phyloP scores from a whole-genome alignment of 2,797 vertebrate genomes.

The Sylvilagus floridanus region DNA sequence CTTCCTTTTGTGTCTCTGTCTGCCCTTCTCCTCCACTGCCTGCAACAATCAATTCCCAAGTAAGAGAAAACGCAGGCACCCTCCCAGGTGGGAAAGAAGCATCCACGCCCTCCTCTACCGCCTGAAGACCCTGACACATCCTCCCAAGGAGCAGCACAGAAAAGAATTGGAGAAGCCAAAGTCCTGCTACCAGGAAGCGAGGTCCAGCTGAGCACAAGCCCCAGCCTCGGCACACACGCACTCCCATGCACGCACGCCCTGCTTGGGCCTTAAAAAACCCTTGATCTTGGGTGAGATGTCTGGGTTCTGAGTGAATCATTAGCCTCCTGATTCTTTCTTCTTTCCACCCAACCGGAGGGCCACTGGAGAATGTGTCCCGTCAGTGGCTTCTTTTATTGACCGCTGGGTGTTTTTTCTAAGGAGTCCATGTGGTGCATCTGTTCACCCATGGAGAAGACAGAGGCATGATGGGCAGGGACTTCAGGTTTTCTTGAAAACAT shows the following conservation, averaged over 20 bases:
- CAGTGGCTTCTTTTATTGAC: constrained; percentile 57
- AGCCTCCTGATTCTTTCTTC: constrained; percentile 46
- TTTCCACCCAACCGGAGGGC: constrained; percentile 50
- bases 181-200: not conserved
- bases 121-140: not conserved
- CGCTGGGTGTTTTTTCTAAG: not conserved
- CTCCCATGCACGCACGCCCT: too few relatives aligned
- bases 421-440: not conserved
- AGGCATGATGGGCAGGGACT: not conserved
- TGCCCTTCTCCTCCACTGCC: not conserved
- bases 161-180: not conserved
- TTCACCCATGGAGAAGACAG: not conserved
- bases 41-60: not conserved
- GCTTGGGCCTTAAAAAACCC: not conserved
- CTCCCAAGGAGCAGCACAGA: not conserved
- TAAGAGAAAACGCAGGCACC: not conserved
- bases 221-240: not conserved
- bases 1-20: not conserved
- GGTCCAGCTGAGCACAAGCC: not conserved
- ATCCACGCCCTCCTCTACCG: not conserved
- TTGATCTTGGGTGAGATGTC: constrained; percentile 5
- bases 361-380: constrained; percentile 40
- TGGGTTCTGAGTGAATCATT: constrained; percentile 27
- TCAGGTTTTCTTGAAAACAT: constrained; percentile 51
- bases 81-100: not conserved